Conservation (phyloP, 2,888 invertebrate species). For the Acronicta psi region DNA sequence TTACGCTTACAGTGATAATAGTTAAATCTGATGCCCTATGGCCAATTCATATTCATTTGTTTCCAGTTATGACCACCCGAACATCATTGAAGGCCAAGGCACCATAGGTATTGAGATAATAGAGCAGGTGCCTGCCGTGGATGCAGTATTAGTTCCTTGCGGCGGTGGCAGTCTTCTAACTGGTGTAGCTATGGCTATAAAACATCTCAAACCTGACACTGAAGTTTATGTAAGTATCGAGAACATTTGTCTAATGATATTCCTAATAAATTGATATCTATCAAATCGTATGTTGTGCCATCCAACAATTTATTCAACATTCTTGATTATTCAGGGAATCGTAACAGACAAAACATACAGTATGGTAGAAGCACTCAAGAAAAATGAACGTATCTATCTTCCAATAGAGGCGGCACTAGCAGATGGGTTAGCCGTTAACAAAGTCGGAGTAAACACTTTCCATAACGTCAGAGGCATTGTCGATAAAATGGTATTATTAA, state of each 20-base stretch:
- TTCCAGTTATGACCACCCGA: conserved; percentile 96
- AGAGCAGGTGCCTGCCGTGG: conserved; percentile 95
- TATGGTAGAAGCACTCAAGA: conserved; percentile 85
- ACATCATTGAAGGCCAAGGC: conserved; percentile 98
- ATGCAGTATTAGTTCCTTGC: conserved; percentile 96
- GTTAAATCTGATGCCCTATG: neutral
- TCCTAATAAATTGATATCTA: no score
- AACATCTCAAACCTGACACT: conserved; percentile 94
- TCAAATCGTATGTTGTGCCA: no score
- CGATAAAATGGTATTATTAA: conserved; percentile 82
- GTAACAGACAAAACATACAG: conserved; percentile 79
- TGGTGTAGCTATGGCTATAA: conserved; percentile 95
- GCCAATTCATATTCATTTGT: conserved; percentile 2
- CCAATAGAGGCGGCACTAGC: conserved; percentile 92
- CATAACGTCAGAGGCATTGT: conserved; percentile 76
- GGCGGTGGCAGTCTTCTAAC: conserved; percentile 98
- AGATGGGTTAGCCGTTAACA: conserved; percentile 91
- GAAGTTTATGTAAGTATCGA: conserved; percentile 93
- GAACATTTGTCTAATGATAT: neutral
- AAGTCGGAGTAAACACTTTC: conserved; percentile 82
- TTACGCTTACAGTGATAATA: neutral
- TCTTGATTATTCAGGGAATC: conserved; percentile 69
- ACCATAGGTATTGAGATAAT: conserved; percentile 97
- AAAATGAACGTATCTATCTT: conserved; percentile 92
- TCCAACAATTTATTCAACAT: neutral